Conservation (phyloP, 2,888 invertebrate genomes). For the Thymelicus sylvestris region DNA sequence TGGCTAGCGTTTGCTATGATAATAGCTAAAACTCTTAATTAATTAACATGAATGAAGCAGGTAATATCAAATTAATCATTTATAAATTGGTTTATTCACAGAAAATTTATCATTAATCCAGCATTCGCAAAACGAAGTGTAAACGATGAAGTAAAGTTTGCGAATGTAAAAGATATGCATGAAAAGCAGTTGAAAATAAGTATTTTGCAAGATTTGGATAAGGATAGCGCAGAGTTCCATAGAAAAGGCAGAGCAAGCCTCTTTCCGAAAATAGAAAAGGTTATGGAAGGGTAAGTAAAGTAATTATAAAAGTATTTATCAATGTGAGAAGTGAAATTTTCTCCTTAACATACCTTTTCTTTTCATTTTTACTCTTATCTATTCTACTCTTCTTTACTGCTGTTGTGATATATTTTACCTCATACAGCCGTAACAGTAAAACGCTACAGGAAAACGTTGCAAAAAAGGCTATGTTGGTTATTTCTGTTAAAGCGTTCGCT, state of each 20-base stretch:
- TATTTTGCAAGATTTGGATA: constrained; percentile 58
- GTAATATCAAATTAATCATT: neutral
- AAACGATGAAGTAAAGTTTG: constrained; percentile 42
- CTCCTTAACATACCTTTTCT: too few relatives aligned
- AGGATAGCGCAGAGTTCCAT: constrained; percentile 77
- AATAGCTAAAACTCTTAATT: too few relatives aligned
- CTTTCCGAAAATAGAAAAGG: constrained; percentile 86
- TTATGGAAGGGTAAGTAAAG: constrained; percentile 86
- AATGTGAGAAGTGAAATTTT: neutral
- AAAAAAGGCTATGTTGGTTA: too few relatives aligned
- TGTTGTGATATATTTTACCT: too few relatives aligned
- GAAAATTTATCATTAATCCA: constrained; percentile 72
- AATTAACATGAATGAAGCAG: neutral
- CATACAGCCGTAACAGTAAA: too few relatives aligned
- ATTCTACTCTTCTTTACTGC: too few relatives aligned
- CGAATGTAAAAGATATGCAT: constrained; percentile 66
- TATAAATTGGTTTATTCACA: constrained; percentile 45
- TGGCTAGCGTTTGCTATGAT: too few relatives aligned
- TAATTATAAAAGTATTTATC: neutral
- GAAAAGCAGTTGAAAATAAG: constrained; percentile 55
- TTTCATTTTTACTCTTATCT: too few relatives aligned
- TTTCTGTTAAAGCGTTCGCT: too few relatives aligned
- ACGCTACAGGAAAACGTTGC: too few relatives aligned
- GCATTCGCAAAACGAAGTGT: constrained; percentile 78
- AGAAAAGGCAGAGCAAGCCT: constrained; percentile 85